These are phyloP conservation scores for Chitala chitala DNA, from an alignment of 2,113 vertebrate genomes.

Conservation along the genomic window DNA sequence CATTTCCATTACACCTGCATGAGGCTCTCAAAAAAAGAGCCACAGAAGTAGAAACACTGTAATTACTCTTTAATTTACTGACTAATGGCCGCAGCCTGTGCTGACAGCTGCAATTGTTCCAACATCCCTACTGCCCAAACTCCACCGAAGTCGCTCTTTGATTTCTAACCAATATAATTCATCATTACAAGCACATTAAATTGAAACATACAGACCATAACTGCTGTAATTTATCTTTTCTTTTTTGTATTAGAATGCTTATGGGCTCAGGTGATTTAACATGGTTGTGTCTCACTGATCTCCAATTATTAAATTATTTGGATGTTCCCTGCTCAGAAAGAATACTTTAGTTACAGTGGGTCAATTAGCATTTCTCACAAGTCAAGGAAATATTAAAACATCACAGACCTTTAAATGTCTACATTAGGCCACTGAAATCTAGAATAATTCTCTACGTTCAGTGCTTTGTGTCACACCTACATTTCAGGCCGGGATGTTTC, in stretches of 20 bases:
- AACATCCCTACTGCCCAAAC: constrained; percentile 60
- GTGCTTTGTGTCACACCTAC: too few species aligned
- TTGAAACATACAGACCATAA: constrained; percentile 69
- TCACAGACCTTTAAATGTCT: background rate
- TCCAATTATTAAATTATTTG: background rate
- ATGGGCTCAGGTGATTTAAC: constrained; percentile 25
- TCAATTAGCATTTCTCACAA: background rate
- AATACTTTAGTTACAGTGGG: background rate
- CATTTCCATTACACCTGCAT: constrained; percentile 75
- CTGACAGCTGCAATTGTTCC: constrained; percentile 70
- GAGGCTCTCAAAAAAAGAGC: constrained; percentile 71
- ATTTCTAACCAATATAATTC: constrained; percentile 71
- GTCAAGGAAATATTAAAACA: background rate
- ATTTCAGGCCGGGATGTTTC: too few species aligned
- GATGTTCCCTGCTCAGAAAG: background rate
- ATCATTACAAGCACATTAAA: constrained; percentile 77
- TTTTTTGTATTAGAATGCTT: background rate
- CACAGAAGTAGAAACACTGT: constrained; percentile 68
- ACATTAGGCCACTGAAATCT: too few species aligned
- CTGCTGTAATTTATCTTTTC: constrained; percentile 29
- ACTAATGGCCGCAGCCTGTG: constrained; percentile 69
- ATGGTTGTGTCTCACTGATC: background rate
- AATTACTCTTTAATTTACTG: constrained; percentile 79
- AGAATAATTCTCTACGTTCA: too few species aligned
- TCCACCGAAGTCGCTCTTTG: constrained; percentile 60